Evolutionary conservation across 2,113 vertebrate genomes (phyloP).

Genomic region (Hippocampus barbouri): DNA sequence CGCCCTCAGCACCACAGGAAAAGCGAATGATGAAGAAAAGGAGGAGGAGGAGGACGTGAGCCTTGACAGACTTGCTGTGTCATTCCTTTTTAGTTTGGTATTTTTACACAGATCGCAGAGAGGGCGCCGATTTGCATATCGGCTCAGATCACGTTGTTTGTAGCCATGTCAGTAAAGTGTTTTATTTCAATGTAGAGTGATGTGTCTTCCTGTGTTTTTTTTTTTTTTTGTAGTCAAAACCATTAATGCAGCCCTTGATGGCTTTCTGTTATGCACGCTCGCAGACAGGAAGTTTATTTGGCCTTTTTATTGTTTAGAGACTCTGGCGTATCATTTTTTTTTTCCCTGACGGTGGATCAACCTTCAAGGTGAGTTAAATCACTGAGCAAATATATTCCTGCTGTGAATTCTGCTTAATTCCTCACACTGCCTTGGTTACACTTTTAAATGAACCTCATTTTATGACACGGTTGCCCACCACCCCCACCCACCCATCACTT

Average conservation of each 20-base stretch:
- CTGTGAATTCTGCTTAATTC: background rate
- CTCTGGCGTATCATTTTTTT: background rate
- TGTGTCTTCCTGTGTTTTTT: constrained; percentile 13
- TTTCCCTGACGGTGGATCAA: background rate
- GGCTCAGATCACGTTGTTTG: background rate
- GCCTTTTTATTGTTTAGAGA: background rate
- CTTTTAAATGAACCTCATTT: too few species aligned
- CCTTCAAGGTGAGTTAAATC: background rate
- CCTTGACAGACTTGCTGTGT: constrained; percentile 37
- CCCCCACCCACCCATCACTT: too few species aligned
- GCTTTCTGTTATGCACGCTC: background rate
- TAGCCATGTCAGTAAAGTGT: constrained; percentile 18
- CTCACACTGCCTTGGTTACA: background rate
- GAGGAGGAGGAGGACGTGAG: constrained; percentile 8
- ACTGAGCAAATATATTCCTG: background rate
- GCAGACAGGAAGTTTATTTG: background rate
- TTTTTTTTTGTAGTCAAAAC: background rate
- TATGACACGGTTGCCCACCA: too few species aligned
- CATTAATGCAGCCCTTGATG: background rate
- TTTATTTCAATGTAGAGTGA: background rate
- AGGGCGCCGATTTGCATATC: constrained; percentile 5
- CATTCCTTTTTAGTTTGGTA: constrained; percentile 34
- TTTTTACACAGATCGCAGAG: constrained; percentile 7
- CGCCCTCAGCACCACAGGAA: constrained; percentile 32
- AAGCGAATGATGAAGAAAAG: constrained; percentile 7